Evolutionary conservation across 2,797 vertebrate species (phyloP).

Genomic region (Erithacus rubecula): DNA sequence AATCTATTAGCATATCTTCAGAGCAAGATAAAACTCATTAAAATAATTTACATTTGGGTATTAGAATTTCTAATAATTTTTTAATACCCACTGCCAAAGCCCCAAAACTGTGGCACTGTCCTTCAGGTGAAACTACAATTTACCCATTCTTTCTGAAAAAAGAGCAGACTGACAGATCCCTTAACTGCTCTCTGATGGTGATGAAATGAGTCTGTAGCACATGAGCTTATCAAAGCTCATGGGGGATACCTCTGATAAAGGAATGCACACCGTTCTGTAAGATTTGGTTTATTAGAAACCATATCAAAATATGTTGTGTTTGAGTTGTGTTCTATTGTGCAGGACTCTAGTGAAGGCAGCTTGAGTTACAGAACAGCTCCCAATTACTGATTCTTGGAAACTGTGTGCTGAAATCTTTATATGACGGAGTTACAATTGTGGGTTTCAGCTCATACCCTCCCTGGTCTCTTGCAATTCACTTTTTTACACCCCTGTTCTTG

Average conservation of each 20-base stretch:
- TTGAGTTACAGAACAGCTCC: neutral
- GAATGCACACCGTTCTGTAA: neutral
- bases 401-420: neutral
- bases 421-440: neutral
- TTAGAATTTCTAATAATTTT: neutral
- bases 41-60: constrained; percentile 8
- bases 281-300: neutral
- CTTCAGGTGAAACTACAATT: neutral
- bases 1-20: constrained; percentile 42
- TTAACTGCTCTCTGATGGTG: neutral
- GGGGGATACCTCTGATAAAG: neutral
- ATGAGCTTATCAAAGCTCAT: neutral
- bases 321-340: neutral
- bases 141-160: neutral
- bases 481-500: neutral
- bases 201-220: neutral
- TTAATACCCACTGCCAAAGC: neutral
- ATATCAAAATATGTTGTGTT: neutral
- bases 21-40: constrained; percentile 43
- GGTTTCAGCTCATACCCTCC: neutral
- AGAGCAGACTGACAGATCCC: neutral
- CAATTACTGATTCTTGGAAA: neutral
- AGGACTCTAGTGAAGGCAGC: neutral
- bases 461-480: neutral
- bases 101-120: neutral